Conservation (phyloP, 2,888 invertebrate species). For the Hetaerina titia region DNA sequence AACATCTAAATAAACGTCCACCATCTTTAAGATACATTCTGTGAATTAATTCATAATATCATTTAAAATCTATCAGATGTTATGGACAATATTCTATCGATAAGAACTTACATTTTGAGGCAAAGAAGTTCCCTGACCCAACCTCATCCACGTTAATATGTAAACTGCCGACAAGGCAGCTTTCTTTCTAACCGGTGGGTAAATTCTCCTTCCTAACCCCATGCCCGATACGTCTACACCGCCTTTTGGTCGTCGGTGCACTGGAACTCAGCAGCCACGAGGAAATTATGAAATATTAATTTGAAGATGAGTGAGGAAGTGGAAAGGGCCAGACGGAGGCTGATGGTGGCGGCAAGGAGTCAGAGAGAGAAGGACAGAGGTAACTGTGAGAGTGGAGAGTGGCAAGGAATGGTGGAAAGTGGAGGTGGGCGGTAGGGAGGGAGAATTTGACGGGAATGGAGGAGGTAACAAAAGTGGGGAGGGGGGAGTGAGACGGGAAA, state of each 20-base stretch:
- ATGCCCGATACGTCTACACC: neutral
- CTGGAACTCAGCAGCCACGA: neutral
- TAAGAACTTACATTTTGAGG: no score
- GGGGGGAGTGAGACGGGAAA: neutral
- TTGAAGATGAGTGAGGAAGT: slow-evolving; percentile 26
- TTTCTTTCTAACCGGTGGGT: neutral
- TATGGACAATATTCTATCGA: no score
- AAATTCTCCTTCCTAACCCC: neutral
- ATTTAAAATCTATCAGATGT: no score
- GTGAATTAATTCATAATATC: no score
- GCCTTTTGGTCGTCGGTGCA: neutral
- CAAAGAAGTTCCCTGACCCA: no score
- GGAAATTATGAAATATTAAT: slow-evolving; percentile 59
- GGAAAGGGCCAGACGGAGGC: neutral
- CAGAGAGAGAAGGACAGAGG: neutral
- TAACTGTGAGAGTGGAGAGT: neutral
- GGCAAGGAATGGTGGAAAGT: neutral
- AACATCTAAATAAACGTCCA: no score
- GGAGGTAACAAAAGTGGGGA: neutral
- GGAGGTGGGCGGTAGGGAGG: neutral
- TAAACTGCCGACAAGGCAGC: neutral
- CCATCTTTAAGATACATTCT: no score
- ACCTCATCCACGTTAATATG: no score
- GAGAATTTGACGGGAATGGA: neutral
- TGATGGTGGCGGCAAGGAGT: neutral